A percentile compares a stretch with the other conserved stretches of the same genome.
These are phyloP conservation scores for Branchellion lobata DNA, from an alignment of 2,888 invertebrate genomes.

Conservation along the genomic window DNA sequence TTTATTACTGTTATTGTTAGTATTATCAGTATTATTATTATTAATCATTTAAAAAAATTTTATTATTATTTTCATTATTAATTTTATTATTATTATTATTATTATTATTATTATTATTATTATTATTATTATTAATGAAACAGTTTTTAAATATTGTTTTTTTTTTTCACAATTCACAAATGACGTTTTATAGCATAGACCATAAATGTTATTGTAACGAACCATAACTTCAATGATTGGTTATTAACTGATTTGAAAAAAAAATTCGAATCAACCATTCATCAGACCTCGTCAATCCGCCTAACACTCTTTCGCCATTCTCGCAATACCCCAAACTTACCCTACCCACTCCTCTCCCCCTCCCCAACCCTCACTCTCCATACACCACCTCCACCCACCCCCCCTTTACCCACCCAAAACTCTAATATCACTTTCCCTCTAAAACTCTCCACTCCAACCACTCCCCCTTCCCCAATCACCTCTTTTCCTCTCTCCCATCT, in stretches of 20 bases:
- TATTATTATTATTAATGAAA: no score
- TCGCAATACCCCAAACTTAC: neutral
- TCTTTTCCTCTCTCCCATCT: slow-evolving; percentile 57
- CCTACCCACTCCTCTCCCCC: neutral
- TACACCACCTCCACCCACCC: neutral
- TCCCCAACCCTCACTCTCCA: neutral
- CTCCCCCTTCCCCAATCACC: neutral
- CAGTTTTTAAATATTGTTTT: no score
- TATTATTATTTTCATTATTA: neutral
- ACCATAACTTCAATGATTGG: no score
- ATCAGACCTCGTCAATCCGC: neutral
- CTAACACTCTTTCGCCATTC: neutral
- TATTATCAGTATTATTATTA: neutral
- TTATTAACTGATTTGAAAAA: no score
- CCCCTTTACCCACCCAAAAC: neutral
- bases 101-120: no score
- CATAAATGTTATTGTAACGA: no score
- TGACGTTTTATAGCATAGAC: no score
- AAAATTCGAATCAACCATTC: no score
- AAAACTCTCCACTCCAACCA: neutral
- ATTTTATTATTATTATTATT: neutral
- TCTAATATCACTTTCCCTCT: no score
- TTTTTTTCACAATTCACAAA: no score
- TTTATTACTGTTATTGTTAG: neutral
- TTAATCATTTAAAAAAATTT: neutral